phyloP scores from a whole-genome alignment of 2,113 vertebrate genomes.

The Hypocryptadius cinnamomeus region DNA sequence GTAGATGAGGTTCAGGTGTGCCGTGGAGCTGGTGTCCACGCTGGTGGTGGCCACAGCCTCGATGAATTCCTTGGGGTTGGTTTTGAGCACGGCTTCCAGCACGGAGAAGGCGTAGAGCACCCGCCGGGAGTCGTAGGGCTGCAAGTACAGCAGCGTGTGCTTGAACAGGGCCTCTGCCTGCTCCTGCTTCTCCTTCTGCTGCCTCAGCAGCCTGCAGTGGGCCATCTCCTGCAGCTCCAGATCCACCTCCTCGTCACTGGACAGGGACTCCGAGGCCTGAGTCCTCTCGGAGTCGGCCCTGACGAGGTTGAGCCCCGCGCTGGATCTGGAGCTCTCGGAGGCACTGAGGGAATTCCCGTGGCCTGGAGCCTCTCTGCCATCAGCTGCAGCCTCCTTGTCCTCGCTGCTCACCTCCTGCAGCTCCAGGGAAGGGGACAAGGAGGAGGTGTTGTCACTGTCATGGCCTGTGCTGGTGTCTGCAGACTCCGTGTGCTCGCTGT shows the following conservation, averaged over 20 bases:
- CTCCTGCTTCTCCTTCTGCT: slow-evolving; percentile 81
- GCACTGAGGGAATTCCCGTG: not conserved
- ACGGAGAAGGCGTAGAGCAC: slow-evolving; percentile 87
- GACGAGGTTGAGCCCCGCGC: not conserved
- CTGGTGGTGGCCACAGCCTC: slow-evolving; percentile 83
- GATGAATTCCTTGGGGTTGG: slow-evolving; percentile 85
- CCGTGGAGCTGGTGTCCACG: slow-evolving; percentile 87
- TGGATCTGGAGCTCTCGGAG: slow-evolving; percentile 18
- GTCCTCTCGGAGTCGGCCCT: slow-evolving; percentile 86
- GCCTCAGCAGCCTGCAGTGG: slow-evolving; percentile 74
- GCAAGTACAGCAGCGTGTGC: slow-evolving; percentile 85
- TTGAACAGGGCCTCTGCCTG: slow-evolving; percentile 83
- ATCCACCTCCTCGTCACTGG: slow-evolving; percentile 89
- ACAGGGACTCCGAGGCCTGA: slow-evolving; percentile 89
- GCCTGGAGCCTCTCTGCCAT: not conserved
- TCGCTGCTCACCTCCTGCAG: slow-evolving; percentile 54
- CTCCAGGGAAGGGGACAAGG: slow-evolving; percentile 76
- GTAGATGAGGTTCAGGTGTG: slow-evolving; percentile 89
- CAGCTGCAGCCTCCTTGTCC: slow-evolving; percentile 27
- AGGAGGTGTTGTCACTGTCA: slow-evolving; percentile 85
- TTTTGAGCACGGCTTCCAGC: slow-evolving; percentile 86
- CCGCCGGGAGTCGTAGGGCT: slow-evolving; percentile 81
- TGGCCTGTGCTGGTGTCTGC: slow-evolving; percentile 83
- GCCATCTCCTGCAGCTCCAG: slow-evolving; percentile 84
- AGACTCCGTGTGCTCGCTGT: slow-evolving; percentile 90